phyloP scores from a whole-genome alignment of 2,888 invertebrate genomes.

The Cataglyphis cursor region DNA sequence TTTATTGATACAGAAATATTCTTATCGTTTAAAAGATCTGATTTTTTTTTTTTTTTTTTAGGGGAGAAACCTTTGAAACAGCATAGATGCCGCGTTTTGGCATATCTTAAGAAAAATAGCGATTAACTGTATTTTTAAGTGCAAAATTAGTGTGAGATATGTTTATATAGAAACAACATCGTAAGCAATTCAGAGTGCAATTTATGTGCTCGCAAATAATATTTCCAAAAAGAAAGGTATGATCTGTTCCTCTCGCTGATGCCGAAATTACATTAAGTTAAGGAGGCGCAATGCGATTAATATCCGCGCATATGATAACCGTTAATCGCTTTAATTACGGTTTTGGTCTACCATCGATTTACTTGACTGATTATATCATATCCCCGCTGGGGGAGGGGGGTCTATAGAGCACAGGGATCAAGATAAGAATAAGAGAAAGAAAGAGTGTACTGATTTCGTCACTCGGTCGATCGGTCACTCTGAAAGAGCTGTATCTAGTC shows the following conservation, averaged over 20 bases:
- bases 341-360: constrained; percentile 64
- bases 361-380: constrained; percentile 66
- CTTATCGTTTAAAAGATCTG: constrained; percentile 31
- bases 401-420: constrained; percentile 64
- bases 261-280: constrained; percentile 31
- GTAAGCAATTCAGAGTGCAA: constrained; percentile 23
- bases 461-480: constrained; percentile 66
- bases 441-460: constrained; percentile 66
- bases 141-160: constrained; percentile 10
- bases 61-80: background rate
- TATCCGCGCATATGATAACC: constrained; percentile 50
- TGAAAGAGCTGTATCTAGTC: constrained; percentile 83
- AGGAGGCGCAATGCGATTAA: constrained; percentile 2
- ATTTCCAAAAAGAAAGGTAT: constrained; percentile 3
- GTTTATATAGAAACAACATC: constrained; percentile 1
- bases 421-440: constrained; percentile 56
- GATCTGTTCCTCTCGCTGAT: constrained; percentile 29
- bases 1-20: constrained; percentile 18
- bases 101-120: background rate
- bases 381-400: constrained; percentile 32
- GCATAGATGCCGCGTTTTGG: background rate
- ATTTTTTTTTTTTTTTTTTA: background rate
- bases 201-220: background rate
- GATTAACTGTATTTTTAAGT: constrained; percentile 13
- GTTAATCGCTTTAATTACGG: constrained; percentile 63